Evolutionary conservation across 2,113 vertebrate species (phyloP), one percentile per base, ranked within the genome.

Genomic region (Phalacrocorax aristotelis): DNA sequence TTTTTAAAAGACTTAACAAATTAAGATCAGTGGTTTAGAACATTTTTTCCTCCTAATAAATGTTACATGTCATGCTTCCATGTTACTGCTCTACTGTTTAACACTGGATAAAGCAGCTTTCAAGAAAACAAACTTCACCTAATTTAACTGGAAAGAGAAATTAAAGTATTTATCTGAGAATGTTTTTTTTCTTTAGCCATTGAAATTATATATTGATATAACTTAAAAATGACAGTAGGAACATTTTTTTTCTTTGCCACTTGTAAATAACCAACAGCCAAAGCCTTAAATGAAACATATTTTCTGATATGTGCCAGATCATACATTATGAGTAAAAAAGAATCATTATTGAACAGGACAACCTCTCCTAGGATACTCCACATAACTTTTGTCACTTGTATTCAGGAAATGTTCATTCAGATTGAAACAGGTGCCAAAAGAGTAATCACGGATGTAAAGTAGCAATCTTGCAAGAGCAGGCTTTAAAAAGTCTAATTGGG

Each of bases 1-100:
- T 90, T 96, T 94, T 87, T 66, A 77, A 94, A 92, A 87, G 55
- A 72, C 1, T 88, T 77, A 92, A 74, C 23, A 89, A 74, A 92
- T 94, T 87, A 91, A 89, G 30, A 95, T 84, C 86, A 71, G 14
- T 71, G 17, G 46, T 90, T 92, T 46, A 38, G 44, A 75, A 60
- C 49, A 34, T 40, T 80, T 90, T 89, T 89, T 76, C n/a, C 44
- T 91, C 15, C 29, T 23, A 69, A 65, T 79, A 72, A 72, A 85
- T 79, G 48, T 52, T 72, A 66, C 68, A 69, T 76, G 36, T 86
- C 76, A 95, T 46, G 40, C 44, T 84, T 91, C 85, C 77, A 76
- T 61, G 46, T 78, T 87, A 71, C 44, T 82, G 44, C 40, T 84
- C 26, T 51, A 46, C 21, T 66, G 29, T 70, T 87, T 76, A 69